A percentile compares a stretch with the other conserved stretches of the same genome.
These are phyloP conservation scores for Diplosoma virens DNA, from an alignment of 23 tunicate genomes.

Conservation along the genomic window DNA sequence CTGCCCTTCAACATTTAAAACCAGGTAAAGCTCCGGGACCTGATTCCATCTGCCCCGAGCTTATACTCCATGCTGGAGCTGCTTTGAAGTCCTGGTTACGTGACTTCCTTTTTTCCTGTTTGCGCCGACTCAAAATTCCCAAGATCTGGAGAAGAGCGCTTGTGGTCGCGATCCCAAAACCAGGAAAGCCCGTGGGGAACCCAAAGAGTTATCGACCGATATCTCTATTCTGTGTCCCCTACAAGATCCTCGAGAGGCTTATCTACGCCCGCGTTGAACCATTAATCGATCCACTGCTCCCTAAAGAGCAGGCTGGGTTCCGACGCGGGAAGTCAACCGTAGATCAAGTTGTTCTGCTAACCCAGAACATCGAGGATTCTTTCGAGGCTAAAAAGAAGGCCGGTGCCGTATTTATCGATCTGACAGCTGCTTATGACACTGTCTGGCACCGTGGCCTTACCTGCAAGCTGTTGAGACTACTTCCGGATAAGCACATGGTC, in stretches of 20 bases:
- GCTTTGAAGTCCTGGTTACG: too few species aligned
- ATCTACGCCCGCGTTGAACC: not conserved
- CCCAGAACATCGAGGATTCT: not conserved
- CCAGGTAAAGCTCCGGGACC: too few species aligned
- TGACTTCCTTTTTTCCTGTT: too few species aligned
- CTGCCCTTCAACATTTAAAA: too few species aligned
- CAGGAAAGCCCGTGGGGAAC: not conserved
- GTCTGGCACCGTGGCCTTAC: not conserved
- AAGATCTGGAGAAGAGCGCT: not conserved
- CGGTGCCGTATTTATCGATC: not conserved
- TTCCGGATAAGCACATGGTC: not conserved
- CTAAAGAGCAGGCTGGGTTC: not conserved
- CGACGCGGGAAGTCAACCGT: not conserved
- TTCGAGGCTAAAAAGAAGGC: not conserved
- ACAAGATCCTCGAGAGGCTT: not conserved
- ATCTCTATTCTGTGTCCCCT: not conserved
- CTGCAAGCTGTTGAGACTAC: not conserved
- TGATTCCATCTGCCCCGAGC: too few species aligned
- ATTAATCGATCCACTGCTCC: not conserved
- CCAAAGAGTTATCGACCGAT: not conserved
- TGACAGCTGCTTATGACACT: not conserved
- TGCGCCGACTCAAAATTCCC: not conserved
- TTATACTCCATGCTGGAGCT: too few species aligned
- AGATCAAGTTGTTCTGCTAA: not conserved
- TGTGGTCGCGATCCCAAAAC: not conserved